Conservation (phyloP, 1,140 invertebrate genomes). For the Myzus persicae region DNA sequence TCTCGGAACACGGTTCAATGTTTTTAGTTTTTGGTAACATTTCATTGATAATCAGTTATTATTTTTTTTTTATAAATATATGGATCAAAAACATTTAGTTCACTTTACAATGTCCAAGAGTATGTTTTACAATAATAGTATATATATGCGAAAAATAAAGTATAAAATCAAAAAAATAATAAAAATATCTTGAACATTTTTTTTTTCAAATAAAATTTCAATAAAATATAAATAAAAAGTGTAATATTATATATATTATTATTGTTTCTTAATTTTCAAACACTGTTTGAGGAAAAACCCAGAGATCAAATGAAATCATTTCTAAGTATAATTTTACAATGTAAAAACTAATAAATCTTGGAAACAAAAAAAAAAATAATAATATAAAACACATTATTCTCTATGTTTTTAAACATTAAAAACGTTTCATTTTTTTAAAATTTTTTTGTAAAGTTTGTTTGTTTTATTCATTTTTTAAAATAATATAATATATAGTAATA, state of each 20-base stretch:
- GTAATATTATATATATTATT: slow-evolving; percentile 28
- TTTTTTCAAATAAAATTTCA: slow-evolving; percentile 53
- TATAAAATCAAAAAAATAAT: slow-evolving; percentile 47
- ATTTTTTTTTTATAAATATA: background rate
- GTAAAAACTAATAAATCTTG: slow-evolving; percentile 50
- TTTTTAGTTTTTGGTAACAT: slow-evolving; percentile 49
- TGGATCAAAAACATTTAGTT: background rate
- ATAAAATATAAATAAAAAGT: slow-evolving; percentile 53
- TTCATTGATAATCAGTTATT: background rate
- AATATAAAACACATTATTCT: slow-evolving; percentile 38
- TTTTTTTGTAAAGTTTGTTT: slow-evolving; percentile 19
- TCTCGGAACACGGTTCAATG: background rate
- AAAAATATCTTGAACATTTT: slow-evolving; percentile 36
- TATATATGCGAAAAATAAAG: background rate
- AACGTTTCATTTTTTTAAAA: slow-evolving; percentile 21
- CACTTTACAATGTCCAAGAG: background rate
- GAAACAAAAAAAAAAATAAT: slow-evolving; percentile 36
- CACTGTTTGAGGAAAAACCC: slow-evolving; percentile 51
- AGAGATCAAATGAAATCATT: slow-evolving; percentile 59
- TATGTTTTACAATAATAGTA: background rate
- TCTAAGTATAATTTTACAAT: slow-evolving; percentile 55
- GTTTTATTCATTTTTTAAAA: slow-evolving; percentile 47
- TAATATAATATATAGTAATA: slow-evolving; percentile 47
- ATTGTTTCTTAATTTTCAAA: slow-evolving; percentile 52
- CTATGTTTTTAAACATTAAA: slow-evolving; percentile 52